Percentiles rank a stretch among this genome's conserved stretches.
phyloP scores from a whole-genome alignment of 2,888 invertebrate species.

The Sthenelais limicola region DNA sequence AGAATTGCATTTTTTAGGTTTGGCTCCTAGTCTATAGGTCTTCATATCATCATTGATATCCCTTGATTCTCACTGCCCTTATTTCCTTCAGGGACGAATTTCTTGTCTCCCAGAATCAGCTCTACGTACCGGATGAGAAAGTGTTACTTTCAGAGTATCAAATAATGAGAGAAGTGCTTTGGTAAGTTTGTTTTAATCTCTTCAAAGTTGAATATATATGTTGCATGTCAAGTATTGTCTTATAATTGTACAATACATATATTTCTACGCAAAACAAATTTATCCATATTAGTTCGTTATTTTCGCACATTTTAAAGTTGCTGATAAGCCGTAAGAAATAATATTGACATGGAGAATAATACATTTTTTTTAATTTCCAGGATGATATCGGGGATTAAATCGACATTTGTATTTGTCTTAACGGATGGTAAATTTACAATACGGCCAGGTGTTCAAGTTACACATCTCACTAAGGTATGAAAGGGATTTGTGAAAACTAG shows the following conservation, averaged over 20 bases:
- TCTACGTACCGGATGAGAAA: slow-evolving; percentile 50
- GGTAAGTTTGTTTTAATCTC: slow-evolving; percentile 41
- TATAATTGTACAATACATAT: neutral
- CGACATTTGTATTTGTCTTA: slow-evolving; percentile 59
- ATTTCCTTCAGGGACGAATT: slow-evolving; percentile 59
- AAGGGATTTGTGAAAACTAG: neutral
- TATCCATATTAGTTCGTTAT: too few relatives aligned
- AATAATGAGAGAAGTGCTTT: slow-evolving; percentile 48
- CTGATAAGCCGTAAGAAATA: too few relatives aligned
- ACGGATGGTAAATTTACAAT: slow-evolving; percentile 55
- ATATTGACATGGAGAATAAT: neutral
- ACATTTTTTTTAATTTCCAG: slow-evolving; percentile 51
- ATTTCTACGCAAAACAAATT: neutral
- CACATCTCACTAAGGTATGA: slow-evolving; percentile 61
- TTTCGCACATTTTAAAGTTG: too few relatives aligned
- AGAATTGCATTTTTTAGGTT: too few relatives aligned
- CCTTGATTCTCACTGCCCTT: too few relatives aligned
- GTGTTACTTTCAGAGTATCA: slow-evolving; percentile 46
- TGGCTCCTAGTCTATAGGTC: too few relatives aligned
- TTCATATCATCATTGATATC: too few relatives aligned
- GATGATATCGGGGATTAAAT: slow-evolving; percentile 63
- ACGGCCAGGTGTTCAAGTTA: slow-evolving; percentile 53
- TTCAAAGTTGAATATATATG: neutral
- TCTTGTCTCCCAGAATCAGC: slow-evolving; percentile 55
- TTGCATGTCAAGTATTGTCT: too few relatives aligned